Evolutionary conservation across 2,888 invertebrate genomes (phyloP).

Genomic region (Scrobipalpa atriplicella): DNA sequence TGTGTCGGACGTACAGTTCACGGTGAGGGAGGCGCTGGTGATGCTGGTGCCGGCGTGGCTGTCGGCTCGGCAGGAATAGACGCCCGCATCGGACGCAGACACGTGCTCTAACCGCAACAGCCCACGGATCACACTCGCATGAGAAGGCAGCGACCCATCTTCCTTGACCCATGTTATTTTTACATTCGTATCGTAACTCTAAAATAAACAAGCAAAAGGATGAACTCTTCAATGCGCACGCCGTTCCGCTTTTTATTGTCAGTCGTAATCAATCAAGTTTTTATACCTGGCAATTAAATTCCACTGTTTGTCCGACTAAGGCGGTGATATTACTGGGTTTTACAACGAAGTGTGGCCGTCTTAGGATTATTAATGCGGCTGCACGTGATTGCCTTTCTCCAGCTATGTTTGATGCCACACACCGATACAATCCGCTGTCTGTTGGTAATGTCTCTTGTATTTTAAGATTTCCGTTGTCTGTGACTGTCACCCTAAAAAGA

Average conservation of each 20-base stretch:
- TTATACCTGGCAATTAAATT: constrained; percentile 90
- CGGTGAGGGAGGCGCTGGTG: constrained; percentile 93
- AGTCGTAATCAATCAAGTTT: constrained; percentile 33
- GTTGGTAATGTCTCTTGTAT: constrained; percentile 94
- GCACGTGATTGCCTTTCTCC: constrained; percentile 92
- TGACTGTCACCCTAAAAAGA: constrained; percentile 86
- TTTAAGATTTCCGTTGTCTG: constrained; percentile 95
- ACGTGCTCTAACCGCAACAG: constrained; percentile 90
- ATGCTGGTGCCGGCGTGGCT: constrained; percentile 94
- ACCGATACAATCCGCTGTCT: constrained; percentile 96
- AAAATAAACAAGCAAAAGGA: constrained; percentile 45
- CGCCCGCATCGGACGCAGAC: constrained; percentile 92
- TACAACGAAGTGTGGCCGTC: constrained; percentile 94
- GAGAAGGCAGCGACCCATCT: constrained; percentile 69
- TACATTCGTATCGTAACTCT: constrained; percentile 75
- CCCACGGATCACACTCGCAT: constrained; percentile 71
- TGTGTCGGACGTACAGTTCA: constrained; percentile 91
- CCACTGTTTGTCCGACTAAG: constrained; percentile 91
- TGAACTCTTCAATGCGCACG: constrained; percentile 26
- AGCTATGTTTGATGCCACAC: constrained; percentile 95
- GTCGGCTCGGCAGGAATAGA: constrained; percentile 95
- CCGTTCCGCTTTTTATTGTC: constrained; percentile 26
- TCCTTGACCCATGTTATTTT: constrained; percentile 80
- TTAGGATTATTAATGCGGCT: constrained; percentile 91
- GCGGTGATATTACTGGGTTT: constrained; percentile 93